A percentile compares a stretch with the other conserved stretches of the same genome.
Conservation (phyloP, 2,797 vertebrate genomes). For the Rhabdophis nuchalis region DNA sequence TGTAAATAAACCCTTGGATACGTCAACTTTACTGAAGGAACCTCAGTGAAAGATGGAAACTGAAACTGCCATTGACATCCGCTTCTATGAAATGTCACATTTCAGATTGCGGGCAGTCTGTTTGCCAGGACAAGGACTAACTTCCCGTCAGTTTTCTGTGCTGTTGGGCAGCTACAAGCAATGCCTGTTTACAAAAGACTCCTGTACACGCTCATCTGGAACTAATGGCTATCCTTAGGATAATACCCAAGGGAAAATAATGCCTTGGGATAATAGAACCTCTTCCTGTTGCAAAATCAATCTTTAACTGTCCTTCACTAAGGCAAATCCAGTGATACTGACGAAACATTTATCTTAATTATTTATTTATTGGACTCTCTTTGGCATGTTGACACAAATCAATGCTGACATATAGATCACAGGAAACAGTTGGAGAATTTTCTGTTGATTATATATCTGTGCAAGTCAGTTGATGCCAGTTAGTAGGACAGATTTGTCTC, state of each 20-base stretch:
- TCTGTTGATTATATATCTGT: slow-evolving; percentile 18
- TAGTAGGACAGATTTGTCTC: slow-evolving; percentile 46
- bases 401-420: slow-evolving; percentile 10
- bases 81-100: neutral
- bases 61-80: neutral
- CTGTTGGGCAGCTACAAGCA: neutral
- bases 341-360: neutral
- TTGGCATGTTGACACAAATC: slow-evolving; percentile 13
- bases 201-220: neutral
- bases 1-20: neutral
- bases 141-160: neutral
- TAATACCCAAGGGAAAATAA: neutral
- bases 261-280: neutral
- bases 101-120: neutral
- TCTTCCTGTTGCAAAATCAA: slow-evolving; percentile 7
- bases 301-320: neutral
- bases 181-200: neutral
- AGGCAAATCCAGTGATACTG: neutral
- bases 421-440: slow-evolving; percentile 8
- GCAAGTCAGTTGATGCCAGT: slow-evolving; percentile 38
- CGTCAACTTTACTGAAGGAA: neutral
- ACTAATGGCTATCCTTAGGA: neutral
- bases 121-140: neutral
- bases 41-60: neutral
- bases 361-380: neutral